Evolutionary conservation across 2,113 vertebrate genomes (phyloP).

Genomic region (Limanda limanda): DNA sequence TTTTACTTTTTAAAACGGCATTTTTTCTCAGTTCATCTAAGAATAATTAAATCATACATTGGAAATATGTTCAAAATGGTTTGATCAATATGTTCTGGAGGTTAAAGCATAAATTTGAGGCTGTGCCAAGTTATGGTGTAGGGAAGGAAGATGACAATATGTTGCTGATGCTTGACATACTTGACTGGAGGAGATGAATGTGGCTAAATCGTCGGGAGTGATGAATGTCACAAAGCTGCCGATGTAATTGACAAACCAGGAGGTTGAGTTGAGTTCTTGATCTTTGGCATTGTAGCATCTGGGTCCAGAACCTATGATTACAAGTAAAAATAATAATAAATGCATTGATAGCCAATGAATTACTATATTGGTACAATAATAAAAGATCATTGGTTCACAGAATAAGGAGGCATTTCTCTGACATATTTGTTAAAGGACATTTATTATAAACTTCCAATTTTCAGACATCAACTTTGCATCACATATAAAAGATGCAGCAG

Average conservation of each 20-base stretch:
- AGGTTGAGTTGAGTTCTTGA: constrained; percentile 64
- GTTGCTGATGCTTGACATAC: constrained; percentile 23
- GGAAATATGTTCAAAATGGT: neutral
- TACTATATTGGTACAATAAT: no score
- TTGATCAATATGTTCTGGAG: neutral
- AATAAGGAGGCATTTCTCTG: neutral
- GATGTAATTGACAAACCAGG: constrained; percentile 66
- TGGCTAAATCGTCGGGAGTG: constrained; percentile 57
- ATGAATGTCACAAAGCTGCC: constrained; percentile 68
- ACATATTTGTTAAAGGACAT: neutral
- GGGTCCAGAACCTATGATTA: constrained; percentile 40
- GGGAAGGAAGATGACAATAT: neutral
- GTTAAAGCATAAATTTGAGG: neutral
- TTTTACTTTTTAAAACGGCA: no score
- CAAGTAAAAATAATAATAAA: neutral
- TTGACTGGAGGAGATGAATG: constrained; percentile 48
- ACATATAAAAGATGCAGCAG: no score
- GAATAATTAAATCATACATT: neutral
- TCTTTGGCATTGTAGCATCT: constrained; percentile 68
- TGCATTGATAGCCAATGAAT: neutral
- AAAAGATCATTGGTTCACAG: neutral
- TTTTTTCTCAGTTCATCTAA: neutral
- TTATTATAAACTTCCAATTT: neutral
- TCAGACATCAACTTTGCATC: no score
- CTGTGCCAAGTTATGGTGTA: neutral